Evolutionary conservation across 2,888 invertebrate species (phyloP).

Genomic region (Fragum whitleyi): DNA sequence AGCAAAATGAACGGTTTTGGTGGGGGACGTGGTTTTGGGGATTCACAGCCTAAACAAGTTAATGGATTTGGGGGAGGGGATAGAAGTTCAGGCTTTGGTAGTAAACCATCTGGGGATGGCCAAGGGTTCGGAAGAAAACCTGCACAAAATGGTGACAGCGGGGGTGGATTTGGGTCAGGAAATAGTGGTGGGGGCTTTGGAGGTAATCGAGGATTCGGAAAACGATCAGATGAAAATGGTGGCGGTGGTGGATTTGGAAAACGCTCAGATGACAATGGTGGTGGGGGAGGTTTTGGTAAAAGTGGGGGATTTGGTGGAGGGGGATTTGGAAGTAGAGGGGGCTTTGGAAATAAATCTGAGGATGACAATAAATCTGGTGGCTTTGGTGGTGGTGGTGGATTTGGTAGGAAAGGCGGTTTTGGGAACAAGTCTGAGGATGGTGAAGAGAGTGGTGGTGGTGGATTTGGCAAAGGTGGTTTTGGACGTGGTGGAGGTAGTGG

Average conservation of each 20-base stretch:
- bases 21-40: constrained; percentile 25
- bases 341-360: constrained; percentile 14
- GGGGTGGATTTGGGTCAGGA: constrained; percentile 25
- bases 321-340: constrained; percentile 34
- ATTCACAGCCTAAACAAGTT: constrained; percentile 8
- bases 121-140: constrained; percentile 38
- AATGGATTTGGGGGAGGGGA: constrained; percentile 35
- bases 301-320: constrained; percentile 24
- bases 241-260: constrained; percentile 26
- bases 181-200: constrained; percentile 32
- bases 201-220: constrained; percentile 32
- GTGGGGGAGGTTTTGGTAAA: constrained; percentile 31
- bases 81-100: constrained; percentile 30
- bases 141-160: constrained; percentile 16
- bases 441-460: constrained; percentile 9
- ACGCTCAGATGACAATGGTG: constrained; percentile 16
- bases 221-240: constrained; percentile 12
- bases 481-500: constrained; percentile 1
- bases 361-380: neutral
- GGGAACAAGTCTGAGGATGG: constrained; percentile 24
- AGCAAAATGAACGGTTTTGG: constrained; percentile 55
- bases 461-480: constrained; percentile 1
- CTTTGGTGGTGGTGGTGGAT: constrained; percentile 30
- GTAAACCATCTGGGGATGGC: constrained; percentile 24
- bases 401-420: constrained; percentile 41